These are phyloP conservation scores for Drosophila melanosoma DNA, from an alignment of 2,888 invertebrate species.

Conservation along the genomic window DNA sequence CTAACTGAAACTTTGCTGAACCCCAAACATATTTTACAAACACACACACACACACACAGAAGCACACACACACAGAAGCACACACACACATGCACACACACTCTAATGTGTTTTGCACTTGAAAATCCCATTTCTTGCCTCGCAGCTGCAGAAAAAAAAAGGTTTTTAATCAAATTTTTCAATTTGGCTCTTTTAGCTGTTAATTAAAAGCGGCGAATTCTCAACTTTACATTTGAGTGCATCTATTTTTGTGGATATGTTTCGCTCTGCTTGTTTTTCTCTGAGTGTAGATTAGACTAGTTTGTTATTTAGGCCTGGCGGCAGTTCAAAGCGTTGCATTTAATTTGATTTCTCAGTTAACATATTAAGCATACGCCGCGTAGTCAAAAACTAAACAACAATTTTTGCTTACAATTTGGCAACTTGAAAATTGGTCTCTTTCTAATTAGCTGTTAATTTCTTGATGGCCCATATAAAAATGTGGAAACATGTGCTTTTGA, in stretches of 20 bases:
- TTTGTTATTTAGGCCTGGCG: constrained; percentile 51
- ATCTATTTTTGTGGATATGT: constrained; percentile 2
- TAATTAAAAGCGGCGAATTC: constrained; percentile 70
- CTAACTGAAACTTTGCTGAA: constrained; percentile 70
- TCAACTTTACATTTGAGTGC: constrained; percentile 3
- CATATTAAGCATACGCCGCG: constrained; percentile 59
- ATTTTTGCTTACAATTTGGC: not conserved
- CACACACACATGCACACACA: constrained; percentile 13
- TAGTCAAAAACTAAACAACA: constrained; percentile 3
- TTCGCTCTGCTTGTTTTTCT: too few species aligned
- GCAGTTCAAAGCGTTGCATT: constrained; percentile 55
- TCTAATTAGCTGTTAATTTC: constrained; percentile 56
- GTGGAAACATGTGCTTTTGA: constrained; percentile 20
- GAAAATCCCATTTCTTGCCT: constrained; percentile 66
- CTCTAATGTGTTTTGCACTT: constrained; percentile 54
- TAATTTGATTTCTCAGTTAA: constrained; percentile 46
- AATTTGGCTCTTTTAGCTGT: constrained; percentile 75
- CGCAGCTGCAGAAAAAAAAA: constrained; percentile 49
- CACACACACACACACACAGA: constrained; percentile 14
- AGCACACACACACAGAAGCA: constrained; percentile 9
- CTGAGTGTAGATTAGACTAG: constrained; percentile 37
- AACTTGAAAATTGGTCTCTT: constrained; percentile 15
- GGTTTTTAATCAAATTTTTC: constrained; percentile 80
- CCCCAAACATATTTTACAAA: constrained; percentile 34
- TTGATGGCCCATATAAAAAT: constrained; percentile 31